Evolutionary conservation across 1,140 invertebrate genomes (phyloP).

Genomic region (Pinna nobilis): DNA sequence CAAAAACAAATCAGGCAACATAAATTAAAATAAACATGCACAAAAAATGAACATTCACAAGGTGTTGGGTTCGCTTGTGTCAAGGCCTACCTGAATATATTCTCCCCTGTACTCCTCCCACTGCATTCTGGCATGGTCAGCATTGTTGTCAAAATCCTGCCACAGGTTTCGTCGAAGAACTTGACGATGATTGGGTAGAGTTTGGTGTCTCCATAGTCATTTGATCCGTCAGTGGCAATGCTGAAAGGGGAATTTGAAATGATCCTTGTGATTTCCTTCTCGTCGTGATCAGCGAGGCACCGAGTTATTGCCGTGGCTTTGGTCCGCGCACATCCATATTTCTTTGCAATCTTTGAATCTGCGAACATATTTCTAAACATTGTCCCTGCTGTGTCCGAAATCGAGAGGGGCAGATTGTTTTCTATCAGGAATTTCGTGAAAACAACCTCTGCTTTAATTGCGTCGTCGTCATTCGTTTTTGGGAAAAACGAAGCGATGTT

Average conservation of each 20-base stretch:
- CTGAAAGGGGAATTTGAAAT: background rate
- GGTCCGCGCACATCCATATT: too few species aligned
- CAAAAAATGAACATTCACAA: too few species aligned
- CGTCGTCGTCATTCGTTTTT: background rate
- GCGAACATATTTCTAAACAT: background rate
- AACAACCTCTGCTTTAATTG: background rate
- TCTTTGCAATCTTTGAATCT: background rate
- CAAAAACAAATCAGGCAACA: too few species aligned
- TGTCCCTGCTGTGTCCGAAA: background rate
- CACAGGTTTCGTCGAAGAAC: constrained; percentile 13
- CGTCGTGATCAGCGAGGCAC: too few species aligned
- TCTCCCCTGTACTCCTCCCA: constrained; percentile 11
- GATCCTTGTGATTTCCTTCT: too few species aligned
- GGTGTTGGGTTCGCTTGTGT: too few species aligned
- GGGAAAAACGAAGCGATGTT: too few species aligned
- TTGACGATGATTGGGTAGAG: constrained; percentile 15
- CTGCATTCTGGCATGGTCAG: background rate
- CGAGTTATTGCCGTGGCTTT: too few species aligned
- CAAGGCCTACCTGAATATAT: constrained; percentile 14
- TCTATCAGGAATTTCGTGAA: background rate
- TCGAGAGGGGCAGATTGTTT: background rate
- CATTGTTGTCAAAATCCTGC: background rate
- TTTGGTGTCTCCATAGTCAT: constrained; percentile 13
- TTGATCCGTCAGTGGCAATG: constrained; percentile 2
- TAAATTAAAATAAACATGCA: too few species aligned